Evolutionary conservation across 2,113 vertebrate species (phyloP).

Genomic region (Sebastes schlegelii): DNA sequence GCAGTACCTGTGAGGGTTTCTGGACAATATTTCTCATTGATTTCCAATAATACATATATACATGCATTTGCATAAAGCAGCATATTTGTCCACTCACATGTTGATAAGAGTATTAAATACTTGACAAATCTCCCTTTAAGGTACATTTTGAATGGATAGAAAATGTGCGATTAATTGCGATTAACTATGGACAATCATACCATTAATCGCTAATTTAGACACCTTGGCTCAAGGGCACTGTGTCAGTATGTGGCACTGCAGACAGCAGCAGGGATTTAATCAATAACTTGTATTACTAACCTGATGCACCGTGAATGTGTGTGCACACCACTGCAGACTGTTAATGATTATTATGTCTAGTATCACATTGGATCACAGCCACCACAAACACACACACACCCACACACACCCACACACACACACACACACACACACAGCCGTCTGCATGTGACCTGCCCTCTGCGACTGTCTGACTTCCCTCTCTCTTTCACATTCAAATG

Average conservation of each 20-base stretch:
- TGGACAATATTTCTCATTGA: too few relatives aligned
- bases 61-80: too few relatives aligned
- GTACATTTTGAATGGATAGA: too few relatives aligned
- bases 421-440: not conserved
- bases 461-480: conserved; percentile 58
- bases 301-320: not conserved
- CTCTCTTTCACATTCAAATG: conserved; percentile 76
- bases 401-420: conserved; percentile 23
- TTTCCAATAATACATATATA: too few relatives aligned
- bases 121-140: too few relatives aligned
- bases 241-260: not conserved
- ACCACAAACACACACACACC: conserved; percentile 38
- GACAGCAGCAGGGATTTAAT: not conserved
- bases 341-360: conserved; percentile 64
- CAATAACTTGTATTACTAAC: not conserved
- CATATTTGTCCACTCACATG: too few relatives aligned
- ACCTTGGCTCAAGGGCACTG: conserved; percentile 5
- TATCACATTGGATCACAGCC: conserved; percentile 53
- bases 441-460: conserved; percentile 54
- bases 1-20: too few relatives aligned
- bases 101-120: too few relatives aligned
- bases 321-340: conserved; percentile 25
- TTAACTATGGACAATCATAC: too few relatives aligned
- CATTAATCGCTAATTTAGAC: too few relatives aligned
- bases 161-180: too few relatives aligned